These are phyloP conservation scores for Podabrus alpinus DNA, from an alignment of 2,888 invertebrate species.

Conservation along the genomic window DNA sequence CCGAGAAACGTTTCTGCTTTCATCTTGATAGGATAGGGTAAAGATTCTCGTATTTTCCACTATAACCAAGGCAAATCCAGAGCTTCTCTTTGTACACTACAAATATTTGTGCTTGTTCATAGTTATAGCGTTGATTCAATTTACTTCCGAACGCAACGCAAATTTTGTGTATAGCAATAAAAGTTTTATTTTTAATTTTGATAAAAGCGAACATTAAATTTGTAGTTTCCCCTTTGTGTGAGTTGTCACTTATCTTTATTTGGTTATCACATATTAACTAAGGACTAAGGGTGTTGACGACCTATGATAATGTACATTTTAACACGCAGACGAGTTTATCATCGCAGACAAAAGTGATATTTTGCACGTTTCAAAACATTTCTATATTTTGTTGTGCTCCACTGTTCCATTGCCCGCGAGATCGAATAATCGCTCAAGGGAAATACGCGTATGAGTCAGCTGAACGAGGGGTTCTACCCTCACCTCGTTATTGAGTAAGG, in stretches of 20 bases:
- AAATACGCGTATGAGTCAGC: constrained; percentile 53
- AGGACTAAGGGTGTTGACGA: constrained; percentile 1
- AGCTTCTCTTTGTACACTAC: neutral
- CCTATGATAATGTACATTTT: neutral
- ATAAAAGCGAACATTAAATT: neutral
- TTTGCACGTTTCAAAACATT: neutral
- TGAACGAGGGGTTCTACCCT: constrained; percentile 44
- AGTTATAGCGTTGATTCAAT: neutral
- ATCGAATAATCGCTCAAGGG: constrained; percentile 38
- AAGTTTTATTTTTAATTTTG: neutral
- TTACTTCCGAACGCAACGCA: neutral
- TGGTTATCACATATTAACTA: constrained; percentile 9
- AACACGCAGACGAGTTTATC: neutral
- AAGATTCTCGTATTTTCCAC: constrained; percentile 3
- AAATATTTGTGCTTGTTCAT: neutral
- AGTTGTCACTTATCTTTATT: constrained; percentile 7
- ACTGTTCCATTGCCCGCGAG: constrained; percentile 28
- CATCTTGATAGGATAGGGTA: constrained; percentile 24
- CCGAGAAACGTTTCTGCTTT: constrained; percentile 24
- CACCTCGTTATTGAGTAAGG: constrained; percentile 45
- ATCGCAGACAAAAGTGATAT: neutral
- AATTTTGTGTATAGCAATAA: neutral
- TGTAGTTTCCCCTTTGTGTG: neutral
- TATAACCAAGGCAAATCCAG: neutral
- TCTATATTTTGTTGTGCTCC: constrained; percentile 12